These are phyloP conservation scores for Psittacula derbiana DNA, from an alignment of 2,797 vertebrate genomes.

Conservation along the genomic window DNA sequence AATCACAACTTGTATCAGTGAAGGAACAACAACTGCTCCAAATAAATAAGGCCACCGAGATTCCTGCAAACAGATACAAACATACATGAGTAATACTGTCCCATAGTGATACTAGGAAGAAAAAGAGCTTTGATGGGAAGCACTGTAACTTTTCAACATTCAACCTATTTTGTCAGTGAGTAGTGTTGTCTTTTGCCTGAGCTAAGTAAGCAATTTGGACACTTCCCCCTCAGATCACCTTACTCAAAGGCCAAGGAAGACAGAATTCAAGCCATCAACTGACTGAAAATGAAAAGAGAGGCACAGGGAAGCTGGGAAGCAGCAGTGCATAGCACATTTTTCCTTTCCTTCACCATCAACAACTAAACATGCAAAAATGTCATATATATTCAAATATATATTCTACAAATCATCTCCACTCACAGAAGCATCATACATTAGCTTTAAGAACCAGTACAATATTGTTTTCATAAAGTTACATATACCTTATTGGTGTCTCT, in stretches of 20 bases:
- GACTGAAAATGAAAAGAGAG: neutral
- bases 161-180: neutral
- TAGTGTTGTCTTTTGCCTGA: neutral
- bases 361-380: neutral
- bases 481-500: neutral
- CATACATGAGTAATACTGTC: neutral
- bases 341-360: neutral
- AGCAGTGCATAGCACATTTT: neutral
- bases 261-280: neutral
- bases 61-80: slow-evolving; percentile 75
- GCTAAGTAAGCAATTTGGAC: neutral
- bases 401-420: neutral
- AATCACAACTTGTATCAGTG: slow-evolving; percentile 82
- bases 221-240: neutral
- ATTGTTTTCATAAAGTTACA: neutral
- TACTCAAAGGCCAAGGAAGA: neutral
- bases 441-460: neutral
- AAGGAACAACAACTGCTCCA: slow-evolving; percentile 82
- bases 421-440: neutral
- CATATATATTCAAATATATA: neutral
- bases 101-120: neutral
- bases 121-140: neutral
- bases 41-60: slow-evolving; percentile 88
- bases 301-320: neutral
- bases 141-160: neutral